Percentiles rank a stretch among this genome's conserved stretches.
Conservation (phyloP, 2,113 vertebrate genomes). For the Oreotrochilus melanogaster region DNA sequence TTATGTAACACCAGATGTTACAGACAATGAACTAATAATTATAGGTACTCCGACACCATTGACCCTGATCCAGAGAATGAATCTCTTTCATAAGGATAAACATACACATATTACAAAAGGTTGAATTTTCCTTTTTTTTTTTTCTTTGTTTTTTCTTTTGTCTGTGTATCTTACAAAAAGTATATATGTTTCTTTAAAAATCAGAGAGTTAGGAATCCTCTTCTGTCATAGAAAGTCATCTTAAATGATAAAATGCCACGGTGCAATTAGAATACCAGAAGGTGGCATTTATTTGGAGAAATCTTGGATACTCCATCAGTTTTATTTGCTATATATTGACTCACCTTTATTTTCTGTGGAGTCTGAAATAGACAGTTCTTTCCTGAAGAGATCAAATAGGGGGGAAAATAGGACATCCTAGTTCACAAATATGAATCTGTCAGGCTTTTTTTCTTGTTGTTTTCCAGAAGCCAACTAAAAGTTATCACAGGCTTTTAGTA, state of each 20-base stretch:
- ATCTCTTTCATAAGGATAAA: constrained; percentile 99
- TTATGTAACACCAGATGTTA: constrained; percentile 97
- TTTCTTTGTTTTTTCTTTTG: constrained; percentile 70
- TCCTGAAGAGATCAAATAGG: background rate
- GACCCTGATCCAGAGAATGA: constrained; percentile 99
- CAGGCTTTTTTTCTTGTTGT: background rate
- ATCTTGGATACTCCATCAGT: background rate
- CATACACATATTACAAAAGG: constrained; percentile 99
- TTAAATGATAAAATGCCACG: background rate
- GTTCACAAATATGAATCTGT: background rate
- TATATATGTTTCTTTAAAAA: background rate
- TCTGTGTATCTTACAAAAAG: background rate
- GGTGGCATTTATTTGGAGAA: background rate
- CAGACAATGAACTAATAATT: constrained; percentile 99
- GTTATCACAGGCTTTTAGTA: background rate
- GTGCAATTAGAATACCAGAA: background rate
- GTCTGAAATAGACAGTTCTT: background rate
- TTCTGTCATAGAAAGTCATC: background rate
- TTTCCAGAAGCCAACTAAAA: background rate
- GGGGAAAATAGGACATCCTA: background rate
- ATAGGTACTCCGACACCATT: constrained; percentile 99
- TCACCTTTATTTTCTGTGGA: background rate
- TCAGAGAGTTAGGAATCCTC: background rate
- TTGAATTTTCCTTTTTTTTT: constrained; percentile 92
- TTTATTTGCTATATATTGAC: background rate